Evolutionary conservation across 2,113 vertebrate species (phyloP), one percentile per base, ranked within the genome.

Genomic region (Xyrauchen texanus): DNA sequence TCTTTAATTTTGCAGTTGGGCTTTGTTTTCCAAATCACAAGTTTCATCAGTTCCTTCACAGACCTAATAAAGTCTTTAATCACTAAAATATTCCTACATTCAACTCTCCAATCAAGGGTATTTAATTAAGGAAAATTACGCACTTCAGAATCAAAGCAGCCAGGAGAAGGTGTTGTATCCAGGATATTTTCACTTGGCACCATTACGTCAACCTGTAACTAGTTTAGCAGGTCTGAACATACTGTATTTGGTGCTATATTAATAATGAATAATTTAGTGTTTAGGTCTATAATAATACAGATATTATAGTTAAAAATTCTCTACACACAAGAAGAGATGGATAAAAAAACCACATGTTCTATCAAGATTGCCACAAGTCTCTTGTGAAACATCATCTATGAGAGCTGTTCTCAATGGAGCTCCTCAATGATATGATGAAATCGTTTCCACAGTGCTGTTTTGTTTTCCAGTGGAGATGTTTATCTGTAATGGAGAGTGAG

Each of bases 391-490:
- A n/a, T 45, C 55, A 58, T 6, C 21, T 34, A 4, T 58, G 55
- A 58, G 15, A 53, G 68, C 7, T 4, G 7, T 1, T 71, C 68
- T 69, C 51, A 8, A 7, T 42, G 51, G 52, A 52, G 53, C 49
- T 7, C 7, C 7, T 51, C 52, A 8, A 13, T 4, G 68, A 10
- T 57, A 55, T 72, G 69, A 72, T 72, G 55, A 72, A 47, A 72
- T 15, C 13, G 6, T 72, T 21, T 60, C 70, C 42, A 16, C 69
- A 72, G 70, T 47, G 58, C 55, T 21, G 70, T 60, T 72, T 72
- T 60, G 8, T 60, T 60, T 58, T 72, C 55, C 70, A 60, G 13
- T 4, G 44, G 70, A 44, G n/a, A 72, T 47, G n/a, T 16, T 60
- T 47, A 60, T 60, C 44, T 72, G 55, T 21, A 47, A 72, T 47